phyloP scores from a whole-genome alignment of 1,140 invertebrate genomes.

The Drosophila tristis region DNA sequence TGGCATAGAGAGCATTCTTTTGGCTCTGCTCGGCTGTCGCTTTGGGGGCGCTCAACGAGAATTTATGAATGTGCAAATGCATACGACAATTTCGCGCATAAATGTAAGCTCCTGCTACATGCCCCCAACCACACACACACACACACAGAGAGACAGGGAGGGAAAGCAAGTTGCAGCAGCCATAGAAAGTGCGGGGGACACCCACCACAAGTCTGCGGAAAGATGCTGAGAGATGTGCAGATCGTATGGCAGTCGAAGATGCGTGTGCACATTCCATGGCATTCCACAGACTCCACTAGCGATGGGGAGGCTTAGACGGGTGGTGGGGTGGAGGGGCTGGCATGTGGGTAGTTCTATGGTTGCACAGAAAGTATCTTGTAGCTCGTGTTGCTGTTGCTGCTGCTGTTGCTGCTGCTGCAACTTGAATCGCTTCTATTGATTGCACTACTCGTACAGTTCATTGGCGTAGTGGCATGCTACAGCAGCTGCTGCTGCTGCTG shows the following conservation, averaged over 20 bases:
- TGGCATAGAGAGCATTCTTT: conserved; percentile 60
- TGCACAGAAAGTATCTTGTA: conserved; percentile 73
- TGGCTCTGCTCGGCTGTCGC: conserved; percentile 59
- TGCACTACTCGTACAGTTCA: conserved; percentile 63
- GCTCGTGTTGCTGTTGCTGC: conserved; percentile 49
- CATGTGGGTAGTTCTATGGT: conserved; percentile 74
- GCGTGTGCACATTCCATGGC: conserved; percentile 78
- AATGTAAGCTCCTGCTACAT: conserved; percentile 73
- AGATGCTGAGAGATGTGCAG: conserved; percentile 10
- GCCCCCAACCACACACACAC: conserved; percentile 9
- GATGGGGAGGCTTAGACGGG: neutral
- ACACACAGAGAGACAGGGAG: neutral
- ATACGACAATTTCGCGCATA: conserved; percentile 81
- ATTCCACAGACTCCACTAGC: conserved; percentile 24
- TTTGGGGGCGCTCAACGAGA: conserved; percentile 79
- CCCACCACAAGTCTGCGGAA: conserved; percentile 60
- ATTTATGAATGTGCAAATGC: conserved; percentile 83
- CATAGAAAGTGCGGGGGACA: conserved; percentile 21
- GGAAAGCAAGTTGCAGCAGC: no score
- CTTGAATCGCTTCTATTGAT: conserved; percentile 72
- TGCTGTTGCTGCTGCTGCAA: conserved; percentile 31
- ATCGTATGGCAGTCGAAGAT: conserved; percentile 73
- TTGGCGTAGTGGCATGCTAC: conserved; percentile 49
- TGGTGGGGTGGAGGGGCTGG: conserved; percentile 6
- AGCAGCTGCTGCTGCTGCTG: neutral